These are phyloP conservation scores for Nycticryphes semicollaris DNA, from an alignment of 2,113 vertebrate genomes.

Conservation along the genomic window DNA sequence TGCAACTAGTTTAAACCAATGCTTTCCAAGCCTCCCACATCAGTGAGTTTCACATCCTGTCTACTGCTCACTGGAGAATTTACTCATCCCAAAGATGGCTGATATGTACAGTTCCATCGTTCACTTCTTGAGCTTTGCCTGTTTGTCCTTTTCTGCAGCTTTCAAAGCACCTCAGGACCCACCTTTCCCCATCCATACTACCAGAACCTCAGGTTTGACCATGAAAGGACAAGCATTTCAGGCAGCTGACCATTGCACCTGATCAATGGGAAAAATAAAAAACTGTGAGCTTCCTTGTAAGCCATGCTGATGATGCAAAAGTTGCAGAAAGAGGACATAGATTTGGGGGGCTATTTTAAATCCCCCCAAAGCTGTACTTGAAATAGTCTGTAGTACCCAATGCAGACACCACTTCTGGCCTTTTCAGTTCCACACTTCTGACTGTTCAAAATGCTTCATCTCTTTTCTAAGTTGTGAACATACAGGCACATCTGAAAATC, in stretches of 20 bases:
- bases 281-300: neutral
- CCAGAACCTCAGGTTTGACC: neutral
- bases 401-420: neutral
- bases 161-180: neutral
- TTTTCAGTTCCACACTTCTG: neutral
- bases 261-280: neutral
- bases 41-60: neutral
- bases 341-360: neutral
- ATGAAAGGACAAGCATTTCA: neutral
- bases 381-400: neutral
- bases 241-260: neutral
- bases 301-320: neutral
- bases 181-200: neutral
- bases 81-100: neutral
- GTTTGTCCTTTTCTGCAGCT: neutral
- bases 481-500: neutral
- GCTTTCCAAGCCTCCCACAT: neutral
- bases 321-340: neutral
- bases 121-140: neutral
- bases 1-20: neutral
- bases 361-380: neutral
- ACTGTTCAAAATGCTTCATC: neutral
- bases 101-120: neutral
- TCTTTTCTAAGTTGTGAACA: neutral
- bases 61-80: neutral